phyloP scores from a whole-genome alignment of 2,113 vertebrate species.

The Elephantulus edwardii region DNA sequence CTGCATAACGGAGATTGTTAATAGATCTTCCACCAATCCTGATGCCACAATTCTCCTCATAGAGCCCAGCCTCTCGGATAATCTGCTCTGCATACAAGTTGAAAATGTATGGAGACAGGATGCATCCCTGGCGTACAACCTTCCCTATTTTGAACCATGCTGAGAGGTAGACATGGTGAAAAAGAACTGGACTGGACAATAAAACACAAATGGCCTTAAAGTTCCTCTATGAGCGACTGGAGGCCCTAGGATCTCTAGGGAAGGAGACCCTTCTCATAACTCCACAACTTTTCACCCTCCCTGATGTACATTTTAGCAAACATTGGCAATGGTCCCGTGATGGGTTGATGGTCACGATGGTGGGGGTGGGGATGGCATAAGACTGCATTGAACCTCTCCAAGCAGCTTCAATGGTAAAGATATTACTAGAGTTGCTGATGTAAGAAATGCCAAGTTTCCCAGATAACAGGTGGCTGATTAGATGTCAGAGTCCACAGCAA shows the following conservation, averaged over 20 bases:
- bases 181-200: background rate
- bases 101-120: too few species aligned
- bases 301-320: slow-evolving; percentile 2
- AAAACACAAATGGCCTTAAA: background rate
- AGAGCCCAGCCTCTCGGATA: too few species aligned
- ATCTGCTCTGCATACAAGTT: too few species aligned
- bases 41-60: too few species aligned
- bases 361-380: background rate
- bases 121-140: too few species aligned
- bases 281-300: background rate
- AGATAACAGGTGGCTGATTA: slow-evolving; percentile 16
- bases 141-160: too few species aligned
- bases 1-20: too few species aligned
- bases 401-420: background rate
- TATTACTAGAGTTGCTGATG: slow-evolving; percentile 14
- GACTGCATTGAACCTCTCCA: background rate
- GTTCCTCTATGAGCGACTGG: too few species aligned
- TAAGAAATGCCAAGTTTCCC: slow-evolving; percentile 38
- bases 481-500: slow-evolving; percentile 52
- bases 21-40: too few species aligned
- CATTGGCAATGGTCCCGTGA: background rate
- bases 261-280: background rate
- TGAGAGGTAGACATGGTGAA: background rate
- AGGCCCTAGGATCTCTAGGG: too few species aligned
- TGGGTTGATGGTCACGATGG: background rate